A percentile compares a stretch with the other conserved stretches of the same genome.
Evolutionary conservation across 2,113 vertebrate species (phyloP).

Genomic region (Calypte anna): DNA sequence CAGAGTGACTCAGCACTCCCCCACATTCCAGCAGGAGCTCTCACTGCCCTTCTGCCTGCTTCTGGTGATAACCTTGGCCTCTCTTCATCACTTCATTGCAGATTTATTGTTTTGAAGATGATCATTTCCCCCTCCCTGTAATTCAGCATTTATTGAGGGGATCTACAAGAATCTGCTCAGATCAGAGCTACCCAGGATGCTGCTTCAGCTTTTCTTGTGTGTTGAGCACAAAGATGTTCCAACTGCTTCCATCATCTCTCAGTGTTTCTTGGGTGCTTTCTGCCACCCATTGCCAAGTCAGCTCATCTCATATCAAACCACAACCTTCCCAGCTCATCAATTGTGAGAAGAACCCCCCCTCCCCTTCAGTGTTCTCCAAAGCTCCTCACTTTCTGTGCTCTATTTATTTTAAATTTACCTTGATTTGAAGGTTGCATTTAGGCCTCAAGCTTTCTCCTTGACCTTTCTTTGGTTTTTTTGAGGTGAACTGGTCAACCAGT

Average conservation of each 20-base stretch:
- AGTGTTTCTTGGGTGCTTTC: not conserved
- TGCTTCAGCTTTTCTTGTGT: not conserved
- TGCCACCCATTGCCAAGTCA: not conserved
- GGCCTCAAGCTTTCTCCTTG: not conserved
- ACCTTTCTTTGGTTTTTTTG: not conserved
- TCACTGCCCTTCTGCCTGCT: not conserved
- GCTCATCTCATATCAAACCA: not conserved
- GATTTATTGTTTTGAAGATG: not conserved
- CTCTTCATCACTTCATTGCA: not conserved
- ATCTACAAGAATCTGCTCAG: not conserved
- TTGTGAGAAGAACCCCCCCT: not conserved
- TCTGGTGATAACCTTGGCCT: not conserved
- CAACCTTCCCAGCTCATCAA: not conserved
- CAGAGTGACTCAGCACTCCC: slow-evolving; percentile 55
- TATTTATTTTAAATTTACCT: not conserved
- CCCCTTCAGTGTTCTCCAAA: not conserved
- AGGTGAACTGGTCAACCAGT: not conserved
- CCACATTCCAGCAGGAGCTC: not conserved
- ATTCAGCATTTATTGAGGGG: not conserved
- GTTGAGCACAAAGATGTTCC: not conserved
- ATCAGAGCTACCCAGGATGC: not conserved
- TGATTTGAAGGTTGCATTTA: not conserved
- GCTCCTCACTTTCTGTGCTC: not conserved
- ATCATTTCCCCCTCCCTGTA: not conserved
- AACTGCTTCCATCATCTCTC: not conserved